Evolutionary conservation across 2,113 vertebrate genomes (phyloP).

Genomic region (Phodopus roborovskii): DNA sequence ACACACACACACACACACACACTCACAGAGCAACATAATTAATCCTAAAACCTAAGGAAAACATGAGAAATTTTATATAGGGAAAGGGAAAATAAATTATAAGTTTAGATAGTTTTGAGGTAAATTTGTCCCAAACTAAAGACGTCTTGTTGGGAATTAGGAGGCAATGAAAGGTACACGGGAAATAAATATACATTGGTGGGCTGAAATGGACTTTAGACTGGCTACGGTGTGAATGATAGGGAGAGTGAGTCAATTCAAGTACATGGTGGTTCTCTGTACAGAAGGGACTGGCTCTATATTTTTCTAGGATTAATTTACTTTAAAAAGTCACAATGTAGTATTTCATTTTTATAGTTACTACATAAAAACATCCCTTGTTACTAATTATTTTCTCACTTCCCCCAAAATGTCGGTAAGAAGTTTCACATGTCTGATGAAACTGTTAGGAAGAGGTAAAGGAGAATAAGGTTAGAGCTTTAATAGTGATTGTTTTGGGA

Average conservation of each 20-base stretch:
- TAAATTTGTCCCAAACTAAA: slow-evolving; percentile 23
- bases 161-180: background rate
- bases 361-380: slow-evolving; percentile 22
- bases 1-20: background rate
- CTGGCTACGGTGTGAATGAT: background rate
- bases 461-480: background rate
- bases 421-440: background rate
- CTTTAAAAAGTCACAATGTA: background rate
- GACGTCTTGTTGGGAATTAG: background rate
- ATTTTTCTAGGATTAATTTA: background rate
- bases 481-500: background rate
- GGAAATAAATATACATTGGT: background rate
- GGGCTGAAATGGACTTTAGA: background rate
- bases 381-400: background rate
- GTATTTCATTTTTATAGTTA: slow-evolving; percentile 24
- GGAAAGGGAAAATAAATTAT: background rate
- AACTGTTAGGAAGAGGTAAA: background rate
- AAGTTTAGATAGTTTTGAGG: background rate
- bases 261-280: background rate
- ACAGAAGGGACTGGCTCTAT: background rate
- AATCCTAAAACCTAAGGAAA: slow-evolving; percentile 31
- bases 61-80: background rate
- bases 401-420: background rate
- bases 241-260: background rate
- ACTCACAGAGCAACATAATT: background rate